Base-by-base conservation (phyloP, 1,140 invertebrate genomes). In the Maconellicoccus hirsutus region DNA sequence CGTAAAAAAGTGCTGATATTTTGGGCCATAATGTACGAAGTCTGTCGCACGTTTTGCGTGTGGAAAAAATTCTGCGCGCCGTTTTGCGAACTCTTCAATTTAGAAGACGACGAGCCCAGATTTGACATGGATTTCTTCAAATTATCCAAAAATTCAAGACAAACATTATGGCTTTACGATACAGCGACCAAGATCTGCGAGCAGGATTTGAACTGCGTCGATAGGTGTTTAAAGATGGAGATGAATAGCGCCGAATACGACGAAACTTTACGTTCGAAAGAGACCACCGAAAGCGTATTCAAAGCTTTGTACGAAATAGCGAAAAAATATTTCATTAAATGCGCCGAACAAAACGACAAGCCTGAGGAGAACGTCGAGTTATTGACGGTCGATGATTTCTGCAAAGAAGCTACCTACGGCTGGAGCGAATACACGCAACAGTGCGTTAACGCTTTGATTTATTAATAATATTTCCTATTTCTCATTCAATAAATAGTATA, bases 11-110 rank as follows among this genome's bases (percentile, higher is more conserved):
- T 66, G 10, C 21, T 16, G 6, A 25, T 66, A 66, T 66, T 66
- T 66, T 66, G 61, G 61, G 22, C 61, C 22, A 26, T 66, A 3
- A 66, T 66, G 61, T 66, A 66, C 22, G 61, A 66, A 66, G 61
- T 66, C 2, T 66, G 61, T 66, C 61, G 21, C 2, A 66, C 61
- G 10, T 66, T 66, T 16, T 66, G 61, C 22, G 22, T 66, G 3
- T 66, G 61, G 61, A 66, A 66, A 66, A 66, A 23, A 66, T 66
- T 66, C 25, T 66, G 61, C 61, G 4, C 2, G 2, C 19, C 61
- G 4, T 66, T 66, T 16, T 66, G 61, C 22, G 7, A 23, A 66
- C 61, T 66, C 16, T 66, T 66, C 25, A 66, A 66, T 66, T 4
- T 19, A 3, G 61, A 23, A 10, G 21, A 59, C n/a, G 21, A 61